phyloP scores from a whole-genome alignment of 2,797 vertebrate species.

The Sebastes hubbsi region DNA sequence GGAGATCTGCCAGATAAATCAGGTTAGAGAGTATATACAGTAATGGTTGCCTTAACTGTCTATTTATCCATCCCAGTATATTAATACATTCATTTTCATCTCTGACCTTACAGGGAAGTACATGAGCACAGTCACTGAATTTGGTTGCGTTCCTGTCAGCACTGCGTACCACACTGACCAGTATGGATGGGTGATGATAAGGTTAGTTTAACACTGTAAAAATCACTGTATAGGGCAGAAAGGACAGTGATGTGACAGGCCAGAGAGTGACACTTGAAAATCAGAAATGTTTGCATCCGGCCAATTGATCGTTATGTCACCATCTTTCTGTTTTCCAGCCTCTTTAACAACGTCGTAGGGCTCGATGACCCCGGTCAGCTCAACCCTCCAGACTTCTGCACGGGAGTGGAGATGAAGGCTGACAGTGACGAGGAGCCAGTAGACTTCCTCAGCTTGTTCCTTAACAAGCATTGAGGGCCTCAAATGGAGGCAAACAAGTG shows the following conservation, averaged over 20 bases:
- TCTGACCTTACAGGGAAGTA: conserved; percentile 59
- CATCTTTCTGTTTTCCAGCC: conserved; percentile 50
- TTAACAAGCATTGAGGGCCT: background rate
- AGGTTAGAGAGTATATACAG: conserved; percentile 33
- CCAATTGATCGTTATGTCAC: background rate
- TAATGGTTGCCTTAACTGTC: background rate
- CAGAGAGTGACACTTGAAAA: too few species aligned
- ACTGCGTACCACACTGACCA: background rate
- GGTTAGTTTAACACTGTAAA: conserved; percentile 43
- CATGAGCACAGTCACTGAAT: conserved; percentile 71
- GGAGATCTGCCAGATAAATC: conserved; percentile 39
- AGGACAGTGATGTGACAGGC: background rate
- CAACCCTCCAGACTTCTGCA: conserved; percentile 73
- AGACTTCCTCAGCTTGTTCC: conserved; percentile 60
- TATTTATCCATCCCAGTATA: background rate
- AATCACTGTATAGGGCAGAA: background rate
- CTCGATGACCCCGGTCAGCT: conserved; percentile 63
- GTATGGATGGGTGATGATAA: conserved; percentile 56
- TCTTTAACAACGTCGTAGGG: conserved; percentile 70
- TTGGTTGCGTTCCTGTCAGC: conserved; percentile 78
- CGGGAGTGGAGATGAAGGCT: background rate
- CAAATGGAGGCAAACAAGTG: background rate
- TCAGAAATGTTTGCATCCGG: rapidly evolving
- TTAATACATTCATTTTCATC: background rate
- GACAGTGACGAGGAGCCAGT: background rate